Conservation (phyloP, 2,797 vertebrate species). For the Allobates femoralis region DNA sequence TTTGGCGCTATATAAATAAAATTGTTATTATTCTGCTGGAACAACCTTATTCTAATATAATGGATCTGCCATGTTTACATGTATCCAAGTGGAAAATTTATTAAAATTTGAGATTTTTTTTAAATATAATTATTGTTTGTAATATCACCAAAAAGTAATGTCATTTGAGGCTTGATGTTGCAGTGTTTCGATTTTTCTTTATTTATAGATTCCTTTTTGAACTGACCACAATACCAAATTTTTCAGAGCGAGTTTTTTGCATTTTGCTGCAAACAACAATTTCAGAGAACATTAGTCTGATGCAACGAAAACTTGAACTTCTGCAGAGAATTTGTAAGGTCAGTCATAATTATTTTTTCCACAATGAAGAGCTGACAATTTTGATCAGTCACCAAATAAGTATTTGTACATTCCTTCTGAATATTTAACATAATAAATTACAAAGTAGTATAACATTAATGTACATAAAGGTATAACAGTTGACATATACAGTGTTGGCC, state of each 20-base stretch:
- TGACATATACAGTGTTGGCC: too few species aligned
- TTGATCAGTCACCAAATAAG: not conserved
- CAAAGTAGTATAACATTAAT: too few species aligned
- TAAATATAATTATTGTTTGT: too few species aligned
- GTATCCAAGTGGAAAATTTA: too few species aligned
- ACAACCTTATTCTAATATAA: too few species aligned
- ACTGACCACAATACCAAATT: slow-evolving; percentile 92
- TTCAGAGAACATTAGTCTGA: slow-evolving; percentile 88
- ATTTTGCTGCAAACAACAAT: slow-evolving; percentile 95
- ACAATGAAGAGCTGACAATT: not conserved
- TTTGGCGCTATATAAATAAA: too few species aligned
- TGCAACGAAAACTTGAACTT: slow-evolving; percentile 89
- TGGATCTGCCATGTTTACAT: too few species aligned
- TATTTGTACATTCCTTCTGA: too few species aligned
- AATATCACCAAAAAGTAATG: not conserved
- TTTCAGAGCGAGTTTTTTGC: slow-evolving; percentile 95
- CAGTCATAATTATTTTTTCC: slow-evolving; percentile 62
- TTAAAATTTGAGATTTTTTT: too few species aligned
- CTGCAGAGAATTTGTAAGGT: slow-evolving; percentile 93
- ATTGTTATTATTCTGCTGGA: too few species aligned
- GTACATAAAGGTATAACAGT: too few species aligned
- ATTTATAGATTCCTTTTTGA: slow-evolving; percentile 91
- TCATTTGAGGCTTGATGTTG: not conserved
- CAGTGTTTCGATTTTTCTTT: slow-evolving; percentile 30
- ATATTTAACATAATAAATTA: too few species aligned